phyloP scores from a whole-genome alignment of 2,888 invertebrate genomes.

The Cantharis rufa region DNA sequence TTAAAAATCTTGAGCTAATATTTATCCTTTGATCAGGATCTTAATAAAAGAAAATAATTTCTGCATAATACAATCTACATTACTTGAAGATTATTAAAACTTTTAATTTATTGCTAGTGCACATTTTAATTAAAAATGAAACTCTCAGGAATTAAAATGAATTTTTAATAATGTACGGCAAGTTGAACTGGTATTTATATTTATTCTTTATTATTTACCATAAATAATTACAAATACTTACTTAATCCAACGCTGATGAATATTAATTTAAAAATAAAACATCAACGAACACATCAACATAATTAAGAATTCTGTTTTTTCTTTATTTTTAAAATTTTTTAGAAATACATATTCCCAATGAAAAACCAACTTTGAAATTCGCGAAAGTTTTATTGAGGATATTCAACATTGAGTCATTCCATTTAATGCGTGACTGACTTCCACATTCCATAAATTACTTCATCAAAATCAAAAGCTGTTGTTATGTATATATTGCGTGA shows the following conservation, averaged over 20 bases:
- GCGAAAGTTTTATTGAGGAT: neutral
- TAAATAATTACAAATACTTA: neutral
- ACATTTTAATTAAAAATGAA: neutral
- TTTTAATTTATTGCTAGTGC: neutral
- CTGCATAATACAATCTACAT: too few species aligned
- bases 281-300: too few species aligned
- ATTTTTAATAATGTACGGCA: neutral
- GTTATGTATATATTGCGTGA: neutral
- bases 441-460: neutral
- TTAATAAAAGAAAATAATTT: too few species aligned
- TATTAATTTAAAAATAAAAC: too few species aligned
- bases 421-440: neutral
- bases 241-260: neutral
- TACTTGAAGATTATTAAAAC: neutral
- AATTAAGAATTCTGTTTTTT: too few species aligned
- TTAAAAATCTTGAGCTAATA: too few species aligned
- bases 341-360: too few species aligned
- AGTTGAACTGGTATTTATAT: neutral
- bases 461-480: neutral
- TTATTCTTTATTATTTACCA: neutral
- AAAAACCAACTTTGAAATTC: neutral
- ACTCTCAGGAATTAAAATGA: neutral
- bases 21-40: too few species aligned
- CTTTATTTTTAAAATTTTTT: too few species aligned
- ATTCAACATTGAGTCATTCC: neutral